These are phyloP conservation scores for Otus sunia DNA, from an alignment of 2,113 vertebrate genomes.

Conservation along the genomic window DNA sequence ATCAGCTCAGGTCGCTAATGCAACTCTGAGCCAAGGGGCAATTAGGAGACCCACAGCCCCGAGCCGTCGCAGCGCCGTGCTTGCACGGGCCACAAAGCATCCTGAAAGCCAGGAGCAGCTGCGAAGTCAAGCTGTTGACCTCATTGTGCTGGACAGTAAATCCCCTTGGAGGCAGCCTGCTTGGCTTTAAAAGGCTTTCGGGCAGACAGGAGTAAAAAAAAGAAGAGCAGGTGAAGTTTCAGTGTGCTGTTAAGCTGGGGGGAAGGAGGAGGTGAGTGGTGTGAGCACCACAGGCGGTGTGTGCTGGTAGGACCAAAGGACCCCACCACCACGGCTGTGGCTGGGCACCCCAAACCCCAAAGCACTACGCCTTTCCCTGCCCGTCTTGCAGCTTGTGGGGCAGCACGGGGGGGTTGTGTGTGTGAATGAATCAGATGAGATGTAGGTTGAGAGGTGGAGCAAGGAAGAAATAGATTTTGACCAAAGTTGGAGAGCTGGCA, in stretches of 20 bases:
- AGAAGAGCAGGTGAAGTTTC: background rate
- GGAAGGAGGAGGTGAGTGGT: accelerated
- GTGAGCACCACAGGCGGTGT: background rate
- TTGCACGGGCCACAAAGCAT: background rate
- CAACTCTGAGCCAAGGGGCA: background rate
- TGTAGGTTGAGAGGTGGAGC: background rate
- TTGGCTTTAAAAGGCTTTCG: background rate
- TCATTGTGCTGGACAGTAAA: background rate
- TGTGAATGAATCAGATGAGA: background rate
- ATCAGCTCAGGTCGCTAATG: background rate
- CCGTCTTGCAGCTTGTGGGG: background rate
- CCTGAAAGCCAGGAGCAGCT: background rate
- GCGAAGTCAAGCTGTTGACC: background rate
- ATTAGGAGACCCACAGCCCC: background rate
- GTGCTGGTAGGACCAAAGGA: background rate
- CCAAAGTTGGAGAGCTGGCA: background rate
- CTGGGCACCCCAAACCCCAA: background rate
- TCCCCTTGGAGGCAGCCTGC: background rate
- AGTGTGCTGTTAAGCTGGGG: accelerated
- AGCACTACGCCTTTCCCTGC: background rate
- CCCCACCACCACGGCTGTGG: background rate
- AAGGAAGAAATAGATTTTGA: background rate
- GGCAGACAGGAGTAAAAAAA: background rate
- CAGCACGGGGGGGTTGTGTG: no score
- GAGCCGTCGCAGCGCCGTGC: accelerated